A percentile compares a stretch with the other conserved stretches of the same genome.
Evolutionary conservation across 2,888 invertebrate species (phyloP).

Genomic region (Camponotus fellah): DNA sequence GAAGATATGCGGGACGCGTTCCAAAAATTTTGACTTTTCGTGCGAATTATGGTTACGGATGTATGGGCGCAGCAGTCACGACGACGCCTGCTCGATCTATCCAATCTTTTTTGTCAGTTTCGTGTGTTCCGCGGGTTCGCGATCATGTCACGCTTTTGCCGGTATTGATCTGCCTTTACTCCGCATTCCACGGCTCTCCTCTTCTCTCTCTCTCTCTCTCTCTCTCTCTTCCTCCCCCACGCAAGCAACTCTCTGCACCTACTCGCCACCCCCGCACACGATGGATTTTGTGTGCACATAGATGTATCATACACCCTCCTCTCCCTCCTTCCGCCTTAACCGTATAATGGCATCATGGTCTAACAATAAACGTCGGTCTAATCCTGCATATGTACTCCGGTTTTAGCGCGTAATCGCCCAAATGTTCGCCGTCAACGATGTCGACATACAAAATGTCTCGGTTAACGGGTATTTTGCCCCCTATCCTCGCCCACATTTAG

Average conservation of each 20-base stretch:
- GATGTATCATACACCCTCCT: background rate
- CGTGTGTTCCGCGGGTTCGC: constrained; percentile 77
- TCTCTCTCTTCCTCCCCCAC: constrained; percentile 43
- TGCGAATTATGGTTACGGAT: background rate
- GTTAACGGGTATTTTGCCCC: constrained; percentile 8
- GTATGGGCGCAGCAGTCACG: background rate
- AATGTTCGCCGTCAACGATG: background rate
- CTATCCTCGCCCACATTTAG: constrained; percentile 10
- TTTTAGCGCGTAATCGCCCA: constrained; percentile 27
- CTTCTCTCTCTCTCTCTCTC: constrained; percentile 39
- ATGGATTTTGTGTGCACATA: constrained; percentile 43
- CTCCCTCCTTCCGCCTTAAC: background rate
- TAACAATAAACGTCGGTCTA: constrained; percentile 35
- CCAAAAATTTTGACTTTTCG: constrained; percentile 7
- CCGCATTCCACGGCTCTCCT: constrained; percentile 66
- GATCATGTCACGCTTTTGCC: constrained; percentile 79
- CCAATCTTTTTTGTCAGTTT: constrained; percentile 64
- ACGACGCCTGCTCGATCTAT: background rate
- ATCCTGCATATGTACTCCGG: constrained; percentile 12
- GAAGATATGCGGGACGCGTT: background rate
- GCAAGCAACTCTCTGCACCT: constrained; percentile 62
- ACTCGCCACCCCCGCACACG: constrained; percentile 39
- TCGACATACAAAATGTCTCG: background rate
- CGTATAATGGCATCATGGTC: constrained; percentile 26
- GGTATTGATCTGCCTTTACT: constrained; percentile 77